Percentiles rank a stretch among this genome's conserved stretches.
Conservation (phyloP, 37 sponge, comb jelly and placozoan genomes). For the Ianthella basta region DNA sequence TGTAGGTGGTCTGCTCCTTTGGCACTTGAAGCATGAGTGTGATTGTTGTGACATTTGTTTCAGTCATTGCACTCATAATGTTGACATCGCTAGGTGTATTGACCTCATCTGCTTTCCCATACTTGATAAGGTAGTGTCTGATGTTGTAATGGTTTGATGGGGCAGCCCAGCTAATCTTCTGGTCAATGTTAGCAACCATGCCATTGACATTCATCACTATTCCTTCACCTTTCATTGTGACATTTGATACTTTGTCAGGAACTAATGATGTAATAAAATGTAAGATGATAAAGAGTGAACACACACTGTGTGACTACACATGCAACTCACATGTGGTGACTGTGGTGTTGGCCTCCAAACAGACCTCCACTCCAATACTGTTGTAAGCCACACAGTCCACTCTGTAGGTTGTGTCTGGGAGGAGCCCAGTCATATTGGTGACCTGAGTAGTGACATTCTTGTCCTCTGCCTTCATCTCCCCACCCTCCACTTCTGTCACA, state of each 20-base stretch:
- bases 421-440: background rate
- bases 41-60: background rate
- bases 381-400: slow-evolving; percentile 4
- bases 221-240: background rate
- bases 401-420: background rate
- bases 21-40: background rate
- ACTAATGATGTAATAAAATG: background rate
- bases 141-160: background rate
- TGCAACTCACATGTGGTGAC: slow-evolving; percentile 6
- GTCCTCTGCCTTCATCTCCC: too few species aligned
- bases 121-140: background rate
- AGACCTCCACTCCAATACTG: background rate
- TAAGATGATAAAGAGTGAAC: too few species aligned
- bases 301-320: too few species aligned
- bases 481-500: too few species aligned
- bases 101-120: background rate
- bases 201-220: background rate
- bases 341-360: slow-evolving; percentile 4
- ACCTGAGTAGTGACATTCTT: too few species aligned
- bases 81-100: too few species aligned
- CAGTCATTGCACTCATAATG: too few species aligned
- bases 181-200: background rate
- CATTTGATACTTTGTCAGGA: background rate
- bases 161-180: background rate
- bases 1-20: background rate